Conservation (phyloP, 1,140 invertebrate species). For the Pseudomyrmex cubaensis region DNA sequence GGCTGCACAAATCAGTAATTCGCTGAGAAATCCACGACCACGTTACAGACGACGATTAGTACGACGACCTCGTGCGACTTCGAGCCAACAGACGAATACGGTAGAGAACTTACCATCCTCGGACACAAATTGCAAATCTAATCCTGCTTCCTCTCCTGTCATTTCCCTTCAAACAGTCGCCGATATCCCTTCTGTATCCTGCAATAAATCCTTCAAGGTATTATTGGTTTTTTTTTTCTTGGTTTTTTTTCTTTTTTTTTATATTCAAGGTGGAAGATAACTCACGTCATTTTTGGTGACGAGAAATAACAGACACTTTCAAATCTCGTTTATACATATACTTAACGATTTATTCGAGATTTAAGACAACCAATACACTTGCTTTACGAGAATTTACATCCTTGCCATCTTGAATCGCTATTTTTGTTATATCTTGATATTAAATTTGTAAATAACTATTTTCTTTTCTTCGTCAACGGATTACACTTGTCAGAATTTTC, state of each 20-base stretch:
- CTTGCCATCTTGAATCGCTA: not conserved
- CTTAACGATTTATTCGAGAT: not conserved
- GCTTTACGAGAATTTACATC: not conserved
- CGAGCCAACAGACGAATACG: slow-evolving; percentile 63
- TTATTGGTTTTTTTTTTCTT: not conserved
- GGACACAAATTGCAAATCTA: slow-evolving; percentile 39
- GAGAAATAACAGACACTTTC: not conserved
- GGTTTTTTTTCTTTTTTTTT: slow-evolving; percentile 22
- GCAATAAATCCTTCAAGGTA: slow-evolving; percentile 69
- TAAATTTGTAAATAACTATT: slow-evolving; percentile 52
- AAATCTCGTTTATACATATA: not conserved
- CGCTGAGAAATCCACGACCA: slow-evolving; percentile 67
- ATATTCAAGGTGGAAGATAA: not conserved
- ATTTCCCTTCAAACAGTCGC: slow-evolving; percentile 5
- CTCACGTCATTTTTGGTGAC: not conserved
- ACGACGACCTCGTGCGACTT: slow-evolving; percentile 64
- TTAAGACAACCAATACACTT: not conserved
- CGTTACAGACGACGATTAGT: slow-evolving; percentile 71
- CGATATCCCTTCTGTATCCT: slow-evolving; percentile 64
- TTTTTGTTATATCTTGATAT: slow-evolving; percentile 8
- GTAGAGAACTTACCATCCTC: slow-evolving; percentile 66
- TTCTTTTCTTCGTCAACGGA: slow-evolving; percentile 25
- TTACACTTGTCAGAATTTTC: slow-evolving; percentile 18
- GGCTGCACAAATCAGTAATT: slow-evolving; percentile 50
- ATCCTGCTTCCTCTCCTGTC: slow-evolving; percentile 35